Conservation (phyloP, 2,797 vertebrate species). For the Phataginus tetradactyla region DNA sequence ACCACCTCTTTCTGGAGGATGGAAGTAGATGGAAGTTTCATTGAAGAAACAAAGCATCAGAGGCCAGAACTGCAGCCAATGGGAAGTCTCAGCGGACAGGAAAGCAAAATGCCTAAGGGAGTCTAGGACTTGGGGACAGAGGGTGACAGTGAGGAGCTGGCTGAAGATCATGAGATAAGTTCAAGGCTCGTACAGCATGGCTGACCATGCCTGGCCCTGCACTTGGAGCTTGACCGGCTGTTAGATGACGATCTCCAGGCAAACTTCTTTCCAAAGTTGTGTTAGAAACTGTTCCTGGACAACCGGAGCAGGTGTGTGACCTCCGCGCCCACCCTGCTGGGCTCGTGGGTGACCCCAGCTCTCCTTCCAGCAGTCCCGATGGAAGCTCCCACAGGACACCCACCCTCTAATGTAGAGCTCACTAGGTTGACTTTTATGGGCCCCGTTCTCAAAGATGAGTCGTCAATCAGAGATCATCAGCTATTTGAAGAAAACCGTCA, state of each 20-base stretch:
- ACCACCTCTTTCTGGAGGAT: background rate
- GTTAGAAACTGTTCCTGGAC: background rate
- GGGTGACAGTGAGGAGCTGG: background rate
- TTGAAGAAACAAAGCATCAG: background rate
- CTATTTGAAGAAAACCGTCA: background rate
- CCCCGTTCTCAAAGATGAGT: background rate
- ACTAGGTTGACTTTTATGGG: rapidly evolving
- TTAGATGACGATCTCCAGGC: background rate
- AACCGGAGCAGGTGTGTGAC: background rate
- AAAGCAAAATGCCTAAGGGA: background rate
- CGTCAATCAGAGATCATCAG: background rate
- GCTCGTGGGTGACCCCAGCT: background rate
- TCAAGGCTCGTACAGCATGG: rapidly evolving
- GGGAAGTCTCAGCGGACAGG: background rate
- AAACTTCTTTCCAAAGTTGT: background rate
- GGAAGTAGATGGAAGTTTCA: background rate
- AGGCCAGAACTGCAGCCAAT: background rate
- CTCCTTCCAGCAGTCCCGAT: rapidly evolving
- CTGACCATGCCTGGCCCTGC: background rate
- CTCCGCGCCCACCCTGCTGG: rapidly evolving
- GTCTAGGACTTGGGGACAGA: background rate
- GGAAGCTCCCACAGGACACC: rapidly evolving
- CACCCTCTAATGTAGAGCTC: background rate
- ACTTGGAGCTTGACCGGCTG: background rate
- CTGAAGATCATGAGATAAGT: background rate